Base-by-base conservation (phyloP, 2,797 vertebrate genomes). In the Megalops cyprinoides region DNA sequence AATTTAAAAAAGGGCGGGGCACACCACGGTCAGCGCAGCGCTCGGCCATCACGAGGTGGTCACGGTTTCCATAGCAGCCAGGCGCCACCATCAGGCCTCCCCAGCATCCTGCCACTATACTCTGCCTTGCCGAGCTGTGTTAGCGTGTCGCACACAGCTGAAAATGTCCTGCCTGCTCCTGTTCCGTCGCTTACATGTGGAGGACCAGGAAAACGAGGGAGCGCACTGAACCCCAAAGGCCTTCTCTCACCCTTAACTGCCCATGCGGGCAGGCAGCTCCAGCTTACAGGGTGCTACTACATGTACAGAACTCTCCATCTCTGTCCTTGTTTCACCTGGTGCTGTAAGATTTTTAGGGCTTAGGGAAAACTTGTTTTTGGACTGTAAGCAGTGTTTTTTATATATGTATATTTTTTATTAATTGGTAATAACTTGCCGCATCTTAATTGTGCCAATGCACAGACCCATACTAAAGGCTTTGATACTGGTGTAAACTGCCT, bases 281-380 rank as follows among this genome's bases (percentile, higher is more conserved):
- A 92, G 93, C 93, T 94, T 95, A 92, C 90, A 89, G 94, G 95
- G 95, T 96, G 95, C 95, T 96, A 94, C 94, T 91, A 89, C 90
- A 92, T 92, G 87, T 92, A 88, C 94, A 93, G 91, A 88, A 81
- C 90, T 51, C 81, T 48, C 86, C 86, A 82, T 78, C 77, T 79
- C 87, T 92, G 89, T 91, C 80, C 83, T 69, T 78, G 81, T 62
- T 89, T 87, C 93, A 86, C 85, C 86, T 87, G 88, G 90, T 94
- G 90, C 93, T 91, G 90, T 94, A 92, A 94, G 93, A 91, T 89
- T 92, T 92, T 90, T 95, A 94, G 92, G 85, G 90, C 90, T 87
- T 90, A 88, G 90, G n/a, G 88, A 89, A 87, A 92, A 86, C 85
- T 88, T 92, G 88, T 93, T 91, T 87, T 88, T 88, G 93, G 93